A percentile compares a stretch with the other conserved stretches of the same genome.
Conservation (phyloP, 1,140 invertebrate genomes). For the Dufourea novaeangliae region DNA sequence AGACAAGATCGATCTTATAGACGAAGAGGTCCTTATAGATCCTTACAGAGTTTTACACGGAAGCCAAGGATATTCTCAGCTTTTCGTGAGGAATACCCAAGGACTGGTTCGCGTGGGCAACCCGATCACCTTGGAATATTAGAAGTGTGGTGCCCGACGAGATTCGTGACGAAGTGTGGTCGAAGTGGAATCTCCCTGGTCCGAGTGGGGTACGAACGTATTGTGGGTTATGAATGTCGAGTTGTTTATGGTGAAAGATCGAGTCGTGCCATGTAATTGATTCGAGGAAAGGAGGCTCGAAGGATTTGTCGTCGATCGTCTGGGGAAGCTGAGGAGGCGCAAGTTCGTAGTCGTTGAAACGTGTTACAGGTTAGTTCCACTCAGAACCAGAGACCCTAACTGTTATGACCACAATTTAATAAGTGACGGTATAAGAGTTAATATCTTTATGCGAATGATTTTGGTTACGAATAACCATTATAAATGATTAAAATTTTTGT, state of each 20-base stretch:
- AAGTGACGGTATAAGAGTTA: too few species aligned
- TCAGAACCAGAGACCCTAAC: too few species aligned
- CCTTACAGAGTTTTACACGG: background rate
- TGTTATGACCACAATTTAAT: too few species aligned
- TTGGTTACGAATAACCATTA: too few species aligned
- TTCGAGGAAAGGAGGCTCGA: too few species aligned
- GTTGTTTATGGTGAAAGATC: background rate
- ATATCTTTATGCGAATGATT: too few species aligned
- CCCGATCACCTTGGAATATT: background rate
- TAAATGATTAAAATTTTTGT: too few species aligned
- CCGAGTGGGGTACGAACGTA: background rate
- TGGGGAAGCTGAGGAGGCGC: background rate
- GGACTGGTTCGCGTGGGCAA: background rate
- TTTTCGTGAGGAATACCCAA: background rate
- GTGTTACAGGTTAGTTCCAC: constrained; percentile 24
- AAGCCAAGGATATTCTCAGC: background rate
- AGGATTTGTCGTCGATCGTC: background rate
- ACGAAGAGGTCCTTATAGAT: too few species aligned
- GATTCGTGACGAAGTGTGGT: background rate
- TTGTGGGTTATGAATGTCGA: constrained; percentile 2
- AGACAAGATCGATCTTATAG: too few species aligned
- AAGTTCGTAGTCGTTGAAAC: background rate
- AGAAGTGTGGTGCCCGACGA: background rate
- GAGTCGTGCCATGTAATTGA: constrained; percentile 14
- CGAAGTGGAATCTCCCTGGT: background rate